Base-by-base conservation (phyloP, 1,140 invertebrate genomes). In the Physella acuta region DNA sequence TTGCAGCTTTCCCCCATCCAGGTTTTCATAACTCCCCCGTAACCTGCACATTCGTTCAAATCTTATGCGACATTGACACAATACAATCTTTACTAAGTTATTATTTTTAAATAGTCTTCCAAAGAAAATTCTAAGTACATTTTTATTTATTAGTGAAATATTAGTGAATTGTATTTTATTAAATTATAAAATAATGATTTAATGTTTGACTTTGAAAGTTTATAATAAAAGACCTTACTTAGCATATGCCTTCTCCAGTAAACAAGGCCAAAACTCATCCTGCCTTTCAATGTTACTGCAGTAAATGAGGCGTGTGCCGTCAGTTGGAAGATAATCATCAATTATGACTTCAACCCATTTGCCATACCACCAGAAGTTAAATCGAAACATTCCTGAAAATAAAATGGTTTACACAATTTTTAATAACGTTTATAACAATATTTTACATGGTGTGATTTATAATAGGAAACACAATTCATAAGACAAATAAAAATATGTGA, bases 241-340 rank as follows among this genome's bases (percentile, higher is more conserved):
- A 24, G 97, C 96, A 86, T 99, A 99, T 0, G 97, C 97, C 87
- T 99, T 99, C 82, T 99, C 97, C 33, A 99, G 83, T 20, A 99
- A 86, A 0, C 96, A 94, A 80, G 93, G 94, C 97, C 97, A 99
- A 84, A 98, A 98, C 69, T 88, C 87, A 75, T 79, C 75, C 0
- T 76, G 71, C 37, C 84, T 76, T 4, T 80, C 72, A 49, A 76
- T 81, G 59, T 82, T 80, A 16, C 78, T 79, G 58, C 78, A 83
- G 62, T 81, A 78, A 17, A 87, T 77, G 2, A 90, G 84, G 30
- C 90, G 89, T 75, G 88, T 51, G 31, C 53, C 81, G 78, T 75
- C 80, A 61, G 73, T 80, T 55, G 92, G 92, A 39, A 93, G 82
- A 70, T 89, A 86, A 80, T 93, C 92, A 78, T 93, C 92, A 16